These are phyloP conservation scores for Gymnocephalus cernua DNA, from an alignment of 2,113 vertebrate genomes.

Conservation along the genomic window DNA sequence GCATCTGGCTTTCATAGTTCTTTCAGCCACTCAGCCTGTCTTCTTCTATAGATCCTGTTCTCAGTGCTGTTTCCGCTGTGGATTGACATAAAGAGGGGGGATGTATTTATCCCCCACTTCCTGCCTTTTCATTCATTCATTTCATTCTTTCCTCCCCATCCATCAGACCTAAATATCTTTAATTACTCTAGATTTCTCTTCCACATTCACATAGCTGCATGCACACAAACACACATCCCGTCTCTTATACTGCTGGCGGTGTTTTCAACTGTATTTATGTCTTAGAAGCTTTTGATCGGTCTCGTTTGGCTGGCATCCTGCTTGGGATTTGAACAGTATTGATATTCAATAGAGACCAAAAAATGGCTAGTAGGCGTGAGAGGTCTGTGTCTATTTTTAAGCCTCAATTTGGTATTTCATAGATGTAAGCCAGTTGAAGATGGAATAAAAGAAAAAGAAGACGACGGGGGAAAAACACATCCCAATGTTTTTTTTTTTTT, in stretches of 20 bases:
- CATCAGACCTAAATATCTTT: slow-evolving; percentile 69
- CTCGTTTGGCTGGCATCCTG: slow-evolving; percentile 61
- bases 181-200: slow-evolving; percentile 63
- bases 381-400: slow-evolving; percentile 73
- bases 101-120: slow-evolving; percentile 53
- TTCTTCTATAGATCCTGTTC: slow-evolving; percentile 43
- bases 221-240: slow-evolving; percentile 17
- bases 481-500: slow-evolving; percentile 1
- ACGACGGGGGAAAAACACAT: background rate
- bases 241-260: slow-evolving; percentile 38
- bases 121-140: slow-evolving; percentile 63
- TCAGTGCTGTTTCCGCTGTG: slow-evolving; percentile 29
- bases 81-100: too few relatives aligned
- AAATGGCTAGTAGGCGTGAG: slow-evolving; percentile 64
- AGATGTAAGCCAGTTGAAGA: slow-evolving; percentile 55
- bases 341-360: slow-evolving; percentile 70
- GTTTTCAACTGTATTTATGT: slow-evolving; percentile 64
- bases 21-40: slow-evolving; percentile 25
- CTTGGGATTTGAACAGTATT: slow-evolving; percentile 68
- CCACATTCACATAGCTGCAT: slow-evolving; percentile 54
- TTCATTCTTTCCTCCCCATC: slow-evolving; percentile 57
- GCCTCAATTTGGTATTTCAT: slow-evolving; percentile 56
- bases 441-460: slow-evolving; percentile 12
- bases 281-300: slow-evolving; percentile 67
- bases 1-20: slow-evolving; percentile 28